Percentiles rank a stretch among this genome's conserved stretches.
Evolutionary conservation across 2,113 vertebrate genomes (phyloP).

Genomic region (Hypanus sabinus): DNA sequence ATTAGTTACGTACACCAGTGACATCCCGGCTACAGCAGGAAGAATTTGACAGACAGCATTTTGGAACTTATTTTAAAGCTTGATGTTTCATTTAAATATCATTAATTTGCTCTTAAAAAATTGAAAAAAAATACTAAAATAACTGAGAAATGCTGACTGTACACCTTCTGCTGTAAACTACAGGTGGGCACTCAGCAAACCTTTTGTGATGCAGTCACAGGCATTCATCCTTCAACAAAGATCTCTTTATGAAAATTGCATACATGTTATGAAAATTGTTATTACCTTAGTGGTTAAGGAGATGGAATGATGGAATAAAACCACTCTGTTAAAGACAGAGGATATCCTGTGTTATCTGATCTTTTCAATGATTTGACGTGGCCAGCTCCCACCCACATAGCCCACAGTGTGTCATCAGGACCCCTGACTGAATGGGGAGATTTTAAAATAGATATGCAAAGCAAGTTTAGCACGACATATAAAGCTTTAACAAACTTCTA

Average conservation of each 20-base stretch:
- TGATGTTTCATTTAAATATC: not conserved
- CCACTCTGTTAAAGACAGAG: not conserved
- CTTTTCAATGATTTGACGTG: not conserved
- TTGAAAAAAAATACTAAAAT: not conserved
- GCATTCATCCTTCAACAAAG: not conserved
- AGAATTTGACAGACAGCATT: not conserved
- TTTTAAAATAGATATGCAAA: too few species aligned
- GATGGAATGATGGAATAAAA: not conserved
- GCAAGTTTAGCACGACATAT: too few species aligned
- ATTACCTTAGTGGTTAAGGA: not conserved
- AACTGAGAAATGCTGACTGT: not conserved
- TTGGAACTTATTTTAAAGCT: not conserved
- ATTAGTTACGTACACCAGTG: not conserved
- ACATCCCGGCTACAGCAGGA: not conserved
- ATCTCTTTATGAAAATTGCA: not conserved
- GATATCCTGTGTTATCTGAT: not conserved
- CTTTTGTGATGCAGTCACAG: not conserved
- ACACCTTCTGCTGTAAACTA: not conserved
- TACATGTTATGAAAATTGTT: not conserved
- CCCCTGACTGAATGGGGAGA: too few species aligned
- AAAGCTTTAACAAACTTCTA: too few species aligned
- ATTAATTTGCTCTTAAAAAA: not conserved
- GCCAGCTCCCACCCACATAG: not conserved
- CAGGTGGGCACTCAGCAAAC: not conserved
- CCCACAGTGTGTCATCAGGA: not conserved